Evolutionary conservation across 2,888 invertebrate genomes (phyloP), one percentile per base, ranked within the genome.

Genomic region (Agonum fuliginosum): DNA sequence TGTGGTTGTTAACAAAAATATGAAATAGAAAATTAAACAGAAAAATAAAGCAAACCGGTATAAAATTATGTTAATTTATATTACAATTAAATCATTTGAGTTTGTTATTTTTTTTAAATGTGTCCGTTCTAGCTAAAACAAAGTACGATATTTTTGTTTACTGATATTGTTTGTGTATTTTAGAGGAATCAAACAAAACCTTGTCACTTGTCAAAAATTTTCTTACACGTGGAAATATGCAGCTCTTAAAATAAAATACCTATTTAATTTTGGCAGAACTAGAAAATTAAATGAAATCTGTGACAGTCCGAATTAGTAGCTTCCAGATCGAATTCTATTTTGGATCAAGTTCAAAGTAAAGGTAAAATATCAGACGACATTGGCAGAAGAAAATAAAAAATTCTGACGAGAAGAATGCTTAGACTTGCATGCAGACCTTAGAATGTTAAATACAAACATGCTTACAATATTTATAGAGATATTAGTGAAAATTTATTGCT

Each of bases 271-370:
- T 62, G 58, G 58, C 58, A 62, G 17, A 62, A 8, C 12, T 14
- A 5, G 6, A 27, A 5, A 30, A 30, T 6, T 30, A 27, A 62
- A 62, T 30, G 58, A 62, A 62, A 30, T 27, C 6, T 30, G 3
- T 30, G 58, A 30, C 58, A 62, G 14, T 51, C 14, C 12, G 17
- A 62, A 62, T 62, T 1, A 27, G 58, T 24, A 19, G 17, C 12
- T 24, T 22, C 3, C 8, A 54, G 54, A 54, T 62, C 30, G 14
- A 6, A 14, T 30, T 62, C 17, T 14, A 30, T 12, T 34, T 30
- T 62, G 58, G 58, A 62, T 62, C 30, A 62, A 62, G 58, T 62
- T 62, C 58, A 62, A 62, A 62, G 27, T 14, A 46, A 54, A 30
- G 30, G 54, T 58, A 58, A 14, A 24, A 58, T 24, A 30, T 54